These are phyloP conservation scores for Anoplolepis gracilipes DNA, from an alignment of 1,140 invertebrate species.

Conservation along the genomic window DNA sequence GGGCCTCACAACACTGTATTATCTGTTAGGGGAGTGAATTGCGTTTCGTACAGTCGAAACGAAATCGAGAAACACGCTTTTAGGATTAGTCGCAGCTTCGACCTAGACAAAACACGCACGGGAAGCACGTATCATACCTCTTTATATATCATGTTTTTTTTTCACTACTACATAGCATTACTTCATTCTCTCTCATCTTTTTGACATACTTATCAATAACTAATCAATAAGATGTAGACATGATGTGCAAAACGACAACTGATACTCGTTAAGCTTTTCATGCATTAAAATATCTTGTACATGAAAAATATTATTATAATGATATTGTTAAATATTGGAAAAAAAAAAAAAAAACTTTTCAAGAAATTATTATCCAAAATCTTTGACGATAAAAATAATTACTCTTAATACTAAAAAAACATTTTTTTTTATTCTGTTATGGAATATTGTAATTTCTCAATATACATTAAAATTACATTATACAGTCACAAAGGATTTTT, in stretches of 20 bases:
- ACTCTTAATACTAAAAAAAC: not conserved
- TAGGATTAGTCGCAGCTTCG: slow-evolving; percentile 73
- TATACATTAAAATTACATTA: not conserved
- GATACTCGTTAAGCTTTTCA: not conserved
- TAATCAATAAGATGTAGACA: not conserved
- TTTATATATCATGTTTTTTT: slow-evolving; percentile 43
- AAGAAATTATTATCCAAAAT: too few species aligned
- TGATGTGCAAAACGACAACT: slow-evolving; percentile 1
- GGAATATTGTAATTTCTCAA: not conserved
- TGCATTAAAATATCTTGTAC: not conserved
- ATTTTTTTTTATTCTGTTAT: not conserved
- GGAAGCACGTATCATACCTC: slow-evolving; percentile 41
- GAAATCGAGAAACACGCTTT: slow-evolving; percentile 68
- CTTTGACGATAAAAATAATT: too few species aligned
- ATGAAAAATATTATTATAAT: too few species aligned
- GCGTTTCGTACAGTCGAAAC: slow-evolving; percentile 54
- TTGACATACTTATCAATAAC: not conserved
- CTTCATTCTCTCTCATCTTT: not conserved
- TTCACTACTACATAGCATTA: not conserved
- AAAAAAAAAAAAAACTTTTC: too few species aligned
- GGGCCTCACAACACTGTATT: slow-evolving; percentile 66
- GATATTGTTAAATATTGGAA: too few species aligned
- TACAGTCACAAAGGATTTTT: not conserved
- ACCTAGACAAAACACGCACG: slow-evolving; percentile 64
- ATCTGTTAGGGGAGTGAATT: slow-evolving; percentile 58